Evolutionary conservation across 2,113 vertebrate genomes (phyloP).

Genomic region (Acrocephalus arundinaceus): DNA sequence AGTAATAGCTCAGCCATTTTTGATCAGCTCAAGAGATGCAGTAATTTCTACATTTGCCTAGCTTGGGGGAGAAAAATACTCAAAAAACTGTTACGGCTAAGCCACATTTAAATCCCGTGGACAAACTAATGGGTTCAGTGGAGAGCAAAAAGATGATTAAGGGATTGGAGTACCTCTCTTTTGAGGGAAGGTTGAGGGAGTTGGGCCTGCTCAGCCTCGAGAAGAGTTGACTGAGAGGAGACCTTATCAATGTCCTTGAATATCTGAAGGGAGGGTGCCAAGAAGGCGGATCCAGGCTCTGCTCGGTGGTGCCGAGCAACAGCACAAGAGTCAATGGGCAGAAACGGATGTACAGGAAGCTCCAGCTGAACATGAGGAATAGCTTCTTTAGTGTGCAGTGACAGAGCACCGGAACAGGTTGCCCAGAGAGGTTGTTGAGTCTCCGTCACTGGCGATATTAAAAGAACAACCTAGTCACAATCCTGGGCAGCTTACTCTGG

Average conservation of each 20-base stretch:
- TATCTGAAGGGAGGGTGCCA: too few relatives aligned
- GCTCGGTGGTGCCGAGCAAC: not conserved
- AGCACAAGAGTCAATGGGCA: not conserved
- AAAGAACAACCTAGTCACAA: too few relatives aligned
- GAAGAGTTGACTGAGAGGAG: not conserved
- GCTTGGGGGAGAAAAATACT: not conserved
- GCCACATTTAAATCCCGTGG: not conserved
- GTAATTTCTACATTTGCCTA: too few relatives aligned
- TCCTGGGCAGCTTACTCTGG: not conserved
- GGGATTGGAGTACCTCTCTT: not conserved
- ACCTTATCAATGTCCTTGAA: rapidly evolving
- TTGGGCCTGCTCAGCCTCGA: too few relatives aligned
- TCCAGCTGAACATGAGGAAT: not conserved
- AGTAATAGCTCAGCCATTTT: not conserved
- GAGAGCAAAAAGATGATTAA: not conserved
- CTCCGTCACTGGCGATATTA: not conserved
- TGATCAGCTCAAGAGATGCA: not conserved
- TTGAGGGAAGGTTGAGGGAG: not conserved
- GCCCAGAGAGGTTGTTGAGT: not conserved
- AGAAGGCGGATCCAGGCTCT: not conserved
- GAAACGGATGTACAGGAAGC: not conserved
- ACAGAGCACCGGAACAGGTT: not conserved
- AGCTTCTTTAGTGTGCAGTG: not conserved
- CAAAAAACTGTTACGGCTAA: rapidly evolving
- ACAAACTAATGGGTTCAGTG: not conserved